A percentile compares a stretch with the other conserved stretches of the same genome.
These are phyloP conservation scores for Chrysolophus pictus DNA, from an alignment of 2,797 vertebrate species.

Conservation along the genomic window DNA sequence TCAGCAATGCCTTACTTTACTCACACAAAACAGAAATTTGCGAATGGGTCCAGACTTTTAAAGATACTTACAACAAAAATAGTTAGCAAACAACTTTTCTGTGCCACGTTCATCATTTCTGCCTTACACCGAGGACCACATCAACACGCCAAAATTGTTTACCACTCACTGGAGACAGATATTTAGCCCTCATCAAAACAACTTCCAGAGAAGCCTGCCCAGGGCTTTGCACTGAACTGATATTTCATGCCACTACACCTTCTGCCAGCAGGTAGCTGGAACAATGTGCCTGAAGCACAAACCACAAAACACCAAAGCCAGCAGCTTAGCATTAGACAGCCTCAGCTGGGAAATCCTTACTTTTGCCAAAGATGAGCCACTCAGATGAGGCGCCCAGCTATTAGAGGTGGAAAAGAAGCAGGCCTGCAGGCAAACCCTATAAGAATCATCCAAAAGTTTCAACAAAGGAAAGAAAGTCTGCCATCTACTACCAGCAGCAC, in stretches of 20 bases:
- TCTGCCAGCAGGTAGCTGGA: constrained; percentile 31
- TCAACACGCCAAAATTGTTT: not conserved
- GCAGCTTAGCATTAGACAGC: not conserved
- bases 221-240: not conserved
- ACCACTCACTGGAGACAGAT: not conserved
- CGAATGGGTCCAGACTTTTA: not conserved
- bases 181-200: constrained; percentile 27
- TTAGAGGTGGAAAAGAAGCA: not conserved
- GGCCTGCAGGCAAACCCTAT: not conserved
- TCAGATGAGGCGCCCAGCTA: not conserved
- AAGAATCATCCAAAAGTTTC: not conserved
- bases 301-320: not conserved
- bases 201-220: not conserved
- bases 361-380: not conserved
- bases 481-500: not conserved
- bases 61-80: not conserved
- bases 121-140: not conserved
- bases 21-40: not conserved
- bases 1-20: not conserved
- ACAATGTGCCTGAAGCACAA: constrained; percentile 5
- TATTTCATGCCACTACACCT: not conserved
- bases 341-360: not conserved
- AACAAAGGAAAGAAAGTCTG: not conserved
- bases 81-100: not conserved
- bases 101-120: not conserved